Conservation (phyloP, 2,888 invertebrate genomes). For the Phortica okadai region DNA sequence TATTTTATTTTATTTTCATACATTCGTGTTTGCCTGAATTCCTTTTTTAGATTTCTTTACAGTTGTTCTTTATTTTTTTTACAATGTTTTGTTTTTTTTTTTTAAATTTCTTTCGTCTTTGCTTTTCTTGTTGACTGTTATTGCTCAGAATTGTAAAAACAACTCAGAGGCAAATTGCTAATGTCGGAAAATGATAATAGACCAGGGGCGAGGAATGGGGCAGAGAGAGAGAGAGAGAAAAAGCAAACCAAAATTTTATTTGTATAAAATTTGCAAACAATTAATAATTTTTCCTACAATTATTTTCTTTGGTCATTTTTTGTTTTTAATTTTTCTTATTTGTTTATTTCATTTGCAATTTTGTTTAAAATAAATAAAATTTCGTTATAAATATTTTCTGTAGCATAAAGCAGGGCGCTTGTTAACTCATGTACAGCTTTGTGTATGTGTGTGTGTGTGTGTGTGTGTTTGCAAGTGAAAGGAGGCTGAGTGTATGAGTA, state of each 20-base stretch:
- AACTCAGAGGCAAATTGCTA: no score
- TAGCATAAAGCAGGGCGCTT: constrained; percentile 6
- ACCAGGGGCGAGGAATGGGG: no score
- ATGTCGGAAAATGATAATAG: background rate
- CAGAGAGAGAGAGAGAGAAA: no score
- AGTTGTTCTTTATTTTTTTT: no score
- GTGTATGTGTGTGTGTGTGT: background rate
- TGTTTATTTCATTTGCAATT: constrained; percentile 14
- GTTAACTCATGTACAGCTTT: background rate
- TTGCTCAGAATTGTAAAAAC: no score
- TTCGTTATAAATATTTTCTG: background rate
- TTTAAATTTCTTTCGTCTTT: no score
- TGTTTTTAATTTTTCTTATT: background rate
- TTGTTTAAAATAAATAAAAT: constrained; percentile 3
- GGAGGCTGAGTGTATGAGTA: no score
- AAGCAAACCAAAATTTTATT: background rate
- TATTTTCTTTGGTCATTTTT: background rate
- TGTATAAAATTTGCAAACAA: background rate
- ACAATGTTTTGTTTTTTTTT: no score
- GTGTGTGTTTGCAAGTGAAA: background rate
- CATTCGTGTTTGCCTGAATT: background rate
- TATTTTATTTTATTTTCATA: constrained; percentile 45
- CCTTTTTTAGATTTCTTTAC: no score
- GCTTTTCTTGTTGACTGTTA: no score
- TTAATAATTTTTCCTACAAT: constrained; percentile 18